Conservation (phyloP, 2,888 invertebrate species). For the Trypoxylon attenuatum region DNA sequence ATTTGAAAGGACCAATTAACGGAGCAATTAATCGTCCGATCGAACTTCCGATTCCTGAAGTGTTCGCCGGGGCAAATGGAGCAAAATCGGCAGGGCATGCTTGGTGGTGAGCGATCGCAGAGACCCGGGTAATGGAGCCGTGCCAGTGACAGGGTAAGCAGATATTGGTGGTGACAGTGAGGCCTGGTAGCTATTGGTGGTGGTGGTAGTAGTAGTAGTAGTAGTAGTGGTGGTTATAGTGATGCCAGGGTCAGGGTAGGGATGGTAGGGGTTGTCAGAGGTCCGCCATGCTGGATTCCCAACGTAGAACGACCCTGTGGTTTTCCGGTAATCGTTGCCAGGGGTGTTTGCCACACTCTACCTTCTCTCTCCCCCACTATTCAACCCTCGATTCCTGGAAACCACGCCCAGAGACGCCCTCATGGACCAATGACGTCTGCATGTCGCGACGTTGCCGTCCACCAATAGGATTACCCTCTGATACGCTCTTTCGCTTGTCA, state of each 20-base stretch:
- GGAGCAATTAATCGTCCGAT: constrained; percentile 65
- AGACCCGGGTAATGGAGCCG: constrained; percentile 24
- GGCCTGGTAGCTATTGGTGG: constrained; percentile 8
- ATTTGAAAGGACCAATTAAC: constrained; percentile 49
- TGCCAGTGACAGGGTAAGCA: background rate
- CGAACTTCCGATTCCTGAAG: constrained; percentile 68
- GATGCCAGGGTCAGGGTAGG: constrained; percentile 22
- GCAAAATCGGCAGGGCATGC: constrained; percentile 47
- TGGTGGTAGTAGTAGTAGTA: constrained; percentile 24
- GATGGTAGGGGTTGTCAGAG: constrained; percentile 48
- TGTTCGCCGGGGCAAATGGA: constrained; percentile 55
- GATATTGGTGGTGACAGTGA: background rate
- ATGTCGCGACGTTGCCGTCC: constrained; percentile 72
- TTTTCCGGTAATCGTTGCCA: constrained; percentile 61
- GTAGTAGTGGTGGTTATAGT: constrained; percentile 18
- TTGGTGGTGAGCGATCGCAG: constrained; percentile 36
- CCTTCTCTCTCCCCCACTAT: constrained; percentile 30
- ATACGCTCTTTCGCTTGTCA: constrained; percentile 74
- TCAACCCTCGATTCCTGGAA: constrained; percentile 32
- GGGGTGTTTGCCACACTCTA: constrained; percentile 54
- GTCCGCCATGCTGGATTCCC: constrained; percentile 69
- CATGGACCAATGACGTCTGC: constrained; percentile 68
- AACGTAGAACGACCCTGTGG: constrained; percentile 54
- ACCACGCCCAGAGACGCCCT: constrained; percentile 66
- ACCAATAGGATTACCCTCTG: constrained; percentile 75